Evolutionary conservation across 2,888 invertebrate species (phyloP), one percentile per base, ranked within the genome.

Genomic region (Ashinkailepas kermadecensis): DNA sequence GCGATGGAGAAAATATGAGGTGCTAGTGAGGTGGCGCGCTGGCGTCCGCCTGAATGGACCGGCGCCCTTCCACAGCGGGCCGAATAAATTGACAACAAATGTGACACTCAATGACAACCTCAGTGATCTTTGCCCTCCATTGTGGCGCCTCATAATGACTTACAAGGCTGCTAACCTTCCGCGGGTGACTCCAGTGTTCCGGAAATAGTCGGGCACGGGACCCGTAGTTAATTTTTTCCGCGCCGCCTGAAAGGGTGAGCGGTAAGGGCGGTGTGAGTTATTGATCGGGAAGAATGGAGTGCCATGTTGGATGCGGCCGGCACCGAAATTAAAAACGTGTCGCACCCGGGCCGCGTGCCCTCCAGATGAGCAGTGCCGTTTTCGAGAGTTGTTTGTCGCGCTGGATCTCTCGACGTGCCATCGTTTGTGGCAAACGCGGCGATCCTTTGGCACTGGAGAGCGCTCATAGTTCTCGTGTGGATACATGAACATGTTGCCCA

Each of bases 41-140:
- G 21, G 11, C 15, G 1, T 0, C 15, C 8, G 39, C 18, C 39
- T 74, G 54, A 74, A 74, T 74, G 74, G 74, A 12, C 8, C 74
- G 9, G 21, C 39, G 70, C 15, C 54, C 56, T 39, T 13, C 74
- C 8, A 56, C 74, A 18, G 74, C 56, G 54, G 74, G 54, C 54
- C 74, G 74, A 74, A 74, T 74, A 74, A 74, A 74, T 74, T 74
- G 74, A 74, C 74, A 74, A 74, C 74, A 74, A 74, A 74, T 74
- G 74, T 74, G 74, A 54, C 74, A 74, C 74, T 74, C 74, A 54
- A 74, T 56, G 74, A 74, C 74, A 74, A 74, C 54, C 21, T 56
- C 74, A 11, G 56, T 56, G 74, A 74, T 74, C 74, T 74, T 74
- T 74, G 74, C 10, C 54, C 74, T 10, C 54, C 56, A 74, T 74